phyloP scores from a whole-genome alignment of 2,797 vertebrate species.

The Sphenodon punctatus region DNA sequence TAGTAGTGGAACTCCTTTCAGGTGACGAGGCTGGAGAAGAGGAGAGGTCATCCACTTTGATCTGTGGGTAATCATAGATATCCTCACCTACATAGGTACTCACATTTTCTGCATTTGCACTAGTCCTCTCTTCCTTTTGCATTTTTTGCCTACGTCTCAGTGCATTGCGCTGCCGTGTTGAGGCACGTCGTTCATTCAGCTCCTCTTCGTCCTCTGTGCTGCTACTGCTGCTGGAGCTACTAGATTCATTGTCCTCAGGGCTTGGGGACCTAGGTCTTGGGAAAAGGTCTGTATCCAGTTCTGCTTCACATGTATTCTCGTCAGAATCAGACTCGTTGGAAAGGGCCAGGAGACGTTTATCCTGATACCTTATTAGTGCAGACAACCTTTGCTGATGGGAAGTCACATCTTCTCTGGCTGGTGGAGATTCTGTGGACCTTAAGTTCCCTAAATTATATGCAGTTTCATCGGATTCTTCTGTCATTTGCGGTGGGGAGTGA shows the following conservation, averaged over 20 bases:
- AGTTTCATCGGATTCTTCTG: slow-evolving; percentile 76
- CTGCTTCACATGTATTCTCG: slow-evolving; percentile 86
- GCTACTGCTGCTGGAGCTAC: slow-evolving; percentile 88
- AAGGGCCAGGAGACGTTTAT: slow-evolving; percentile 87
- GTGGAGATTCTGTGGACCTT: slow-evolving; percentile 70
- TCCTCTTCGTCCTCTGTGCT: slow-evolving; percentile 89
- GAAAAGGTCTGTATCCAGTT: slow-evolving; percentile 91
- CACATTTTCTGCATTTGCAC: slow-evolving; percentile 58
- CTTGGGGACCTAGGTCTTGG: slow-evolving; percentile 92
- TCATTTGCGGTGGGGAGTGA: slow-evolving; percentile 76
- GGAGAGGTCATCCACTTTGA: slow-evolving; percentile 87
- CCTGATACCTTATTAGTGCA: slow-evolving; percentile 80
- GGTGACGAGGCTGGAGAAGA: slow-evolving; percentile 82
- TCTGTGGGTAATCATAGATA: slow-evolving; percentile 91
- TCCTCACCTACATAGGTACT: slow-evolving; percentile 87
- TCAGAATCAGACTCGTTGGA: slow-evolving; percentile 94
- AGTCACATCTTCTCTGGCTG: slow-evolving; percentile 74
- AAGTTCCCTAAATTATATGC: slow-evolving; percentile 77
- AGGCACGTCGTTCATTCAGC: slow-evolving; percentile 80
- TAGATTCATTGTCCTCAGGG: slow-evolving; percentile 88
- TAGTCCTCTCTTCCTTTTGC: slow-evolving; percentile 82
- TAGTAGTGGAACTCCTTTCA: slow-evolving; percentile 68
- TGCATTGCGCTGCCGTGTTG: slow-evolving; percentile 87
- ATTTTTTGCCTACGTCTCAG: slow-evolving; percentile 82
- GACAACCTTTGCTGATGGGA: slow-evolving; percentile 81